These are phyloP conservation scores for Mallotus villosus DNA, from an alignment of 2,797 vertebrate genomes.

Conservation along the genomic window DNA sequence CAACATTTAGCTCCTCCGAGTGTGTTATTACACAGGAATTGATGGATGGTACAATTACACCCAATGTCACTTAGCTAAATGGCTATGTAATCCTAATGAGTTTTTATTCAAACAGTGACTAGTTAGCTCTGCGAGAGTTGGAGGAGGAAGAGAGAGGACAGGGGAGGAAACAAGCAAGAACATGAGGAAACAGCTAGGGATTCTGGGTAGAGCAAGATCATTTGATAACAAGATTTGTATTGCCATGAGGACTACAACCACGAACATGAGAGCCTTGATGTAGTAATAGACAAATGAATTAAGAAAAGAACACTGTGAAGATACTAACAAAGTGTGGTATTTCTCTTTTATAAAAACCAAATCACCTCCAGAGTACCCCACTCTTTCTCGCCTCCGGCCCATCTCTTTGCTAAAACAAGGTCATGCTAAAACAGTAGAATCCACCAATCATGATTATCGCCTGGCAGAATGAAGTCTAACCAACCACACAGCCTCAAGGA, in stretches of 20 bases:
- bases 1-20: constrained; percentile 78
- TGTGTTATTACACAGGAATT: constrained; percentile 79
- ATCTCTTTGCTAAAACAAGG: constrained; percentile 36
- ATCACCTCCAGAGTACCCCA: neutral
- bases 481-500: constrained; percentile 40
- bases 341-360: constrained; percentile 3
- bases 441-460: constrained; percentile 60
- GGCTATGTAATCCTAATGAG: constrained; percentile 81
- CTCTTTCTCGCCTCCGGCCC: constrained; percentile 17
- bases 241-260: too few relatives aligned
- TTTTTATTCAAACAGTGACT: constrained; percentile 78
- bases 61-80: constrained; percentile 82
- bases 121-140: constrained; percentile 56
- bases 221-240: too few relatives aligned
- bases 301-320: too few relatives aligned
- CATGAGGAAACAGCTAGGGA: neutral
- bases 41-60: constrained; percentile 84
- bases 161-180: neutral
- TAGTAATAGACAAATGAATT: constrained; percentile 7
- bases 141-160: constrained; percentile 10
- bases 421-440: constrained; percentile 39
- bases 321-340: too few relatives aligned
- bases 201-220: constrained; percentile 20
- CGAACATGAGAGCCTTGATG: too few relatives aligned
- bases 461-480: constrained; percentile 28